Evolutionary conservation across 2,888 invertebrate species (phyloP).

Genomic region (Phytoseiulus persimilis): DNA sequence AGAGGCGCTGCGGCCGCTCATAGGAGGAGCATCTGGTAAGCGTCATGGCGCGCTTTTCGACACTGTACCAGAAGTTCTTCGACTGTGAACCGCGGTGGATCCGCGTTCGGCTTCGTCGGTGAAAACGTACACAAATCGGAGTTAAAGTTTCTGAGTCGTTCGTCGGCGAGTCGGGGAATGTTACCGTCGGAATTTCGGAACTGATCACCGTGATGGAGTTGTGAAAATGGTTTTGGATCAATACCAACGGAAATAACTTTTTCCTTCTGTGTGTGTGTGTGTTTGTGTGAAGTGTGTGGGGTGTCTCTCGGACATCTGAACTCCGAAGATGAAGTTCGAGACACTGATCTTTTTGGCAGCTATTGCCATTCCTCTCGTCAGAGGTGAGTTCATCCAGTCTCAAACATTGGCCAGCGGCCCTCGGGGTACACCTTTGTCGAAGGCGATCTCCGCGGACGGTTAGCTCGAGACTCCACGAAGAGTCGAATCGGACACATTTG

Average conservation of each 20-base stretch:
- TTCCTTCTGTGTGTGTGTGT: not conserved
- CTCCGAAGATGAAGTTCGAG: not conserved
- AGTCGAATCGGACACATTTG: no score
- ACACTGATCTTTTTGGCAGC: not conserved
- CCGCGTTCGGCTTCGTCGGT: not conserved
- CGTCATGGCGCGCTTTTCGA: constrained; percentile 5
- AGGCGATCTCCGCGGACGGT: no score
- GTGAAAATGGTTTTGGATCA: not conserved
- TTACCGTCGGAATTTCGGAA: not conserved
- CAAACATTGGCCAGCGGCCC: no score
- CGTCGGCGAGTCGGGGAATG: not conserved
- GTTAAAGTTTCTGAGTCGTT: not conserved
- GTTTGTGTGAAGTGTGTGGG: not conserved
- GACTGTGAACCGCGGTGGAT: not conserved
- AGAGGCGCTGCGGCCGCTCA: not conserved
- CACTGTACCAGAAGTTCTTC: not conserved
- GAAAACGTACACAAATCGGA: not conserved
- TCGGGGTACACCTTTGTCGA: no score
- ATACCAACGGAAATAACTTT: not conserved
- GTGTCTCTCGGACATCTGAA: not conserved
- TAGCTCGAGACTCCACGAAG: no score
- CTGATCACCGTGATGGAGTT: not conserved
- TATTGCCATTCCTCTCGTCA: not conserved
- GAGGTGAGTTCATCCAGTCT: not conserved
- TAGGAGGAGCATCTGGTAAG: not conserved